These are phyloP conservation scores for Mellilla xanthometata DNA, from an alignment of 2,888 invertebrate genomes.

Conservation along the genomic window DNA sequence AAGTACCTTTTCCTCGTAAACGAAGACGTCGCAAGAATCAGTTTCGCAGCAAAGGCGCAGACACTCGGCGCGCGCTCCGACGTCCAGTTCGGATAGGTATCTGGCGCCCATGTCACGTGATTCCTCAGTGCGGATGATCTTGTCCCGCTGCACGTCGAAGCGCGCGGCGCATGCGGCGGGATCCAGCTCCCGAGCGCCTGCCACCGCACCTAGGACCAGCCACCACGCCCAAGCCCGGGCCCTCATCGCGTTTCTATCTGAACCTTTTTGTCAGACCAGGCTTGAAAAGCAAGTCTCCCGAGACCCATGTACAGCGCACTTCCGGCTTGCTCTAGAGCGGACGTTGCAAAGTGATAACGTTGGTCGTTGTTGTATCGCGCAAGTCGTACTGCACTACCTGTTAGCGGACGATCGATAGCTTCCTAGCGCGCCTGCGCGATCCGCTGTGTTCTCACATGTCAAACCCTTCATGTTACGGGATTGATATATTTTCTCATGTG, in stretches of 20 bases:
- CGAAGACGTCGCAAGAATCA: slow-evolving; percentile 93
- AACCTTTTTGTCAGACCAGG: not conserved
- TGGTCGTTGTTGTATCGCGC: not conserved
- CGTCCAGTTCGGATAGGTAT: slow-evolving; percentile 92
- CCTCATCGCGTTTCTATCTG: slow-evolving; percentile 23
- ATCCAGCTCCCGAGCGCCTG: slow-evolving; percentile 78
- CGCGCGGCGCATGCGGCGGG: slow-evolving; percentile 87
- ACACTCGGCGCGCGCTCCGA: slow-evolving; percentile 91
- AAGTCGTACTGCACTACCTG: not conserved
- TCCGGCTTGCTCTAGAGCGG: not conserved
- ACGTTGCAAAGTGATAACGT: not conserved
- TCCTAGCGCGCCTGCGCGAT: slow-evolving; percentile 3
- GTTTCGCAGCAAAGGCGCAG: slow-evolving; percentile 94
- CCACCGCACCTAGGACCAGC: slow-evolving; percentile 46
- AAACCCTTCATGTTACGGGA: no score
- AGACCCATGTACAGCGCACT: not conserved
- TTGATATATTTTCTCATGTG: no score
- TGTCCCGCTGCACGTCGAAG: slow-evolving; percentile 93
- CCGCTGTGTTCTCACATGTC: no score
- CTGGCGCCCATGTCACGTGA: slow-evolving; percentile 94
- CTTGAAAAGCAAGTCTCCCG: not conserved
- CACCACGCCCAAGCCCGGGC: slow-evolving; percentile 45
- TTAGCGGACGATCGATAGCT: not conserved
- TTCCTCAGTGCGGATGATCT: slow-evolving; percentile 95
- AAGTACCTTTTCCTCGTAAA: slow-evolving; percentile 93